Evolutionary conservation across 35 echinoderm and acorn worm genomes (phyloP), one percentile per base, ranked within the genome.

Genomic region (Lytechinus variegatus): DNA sequence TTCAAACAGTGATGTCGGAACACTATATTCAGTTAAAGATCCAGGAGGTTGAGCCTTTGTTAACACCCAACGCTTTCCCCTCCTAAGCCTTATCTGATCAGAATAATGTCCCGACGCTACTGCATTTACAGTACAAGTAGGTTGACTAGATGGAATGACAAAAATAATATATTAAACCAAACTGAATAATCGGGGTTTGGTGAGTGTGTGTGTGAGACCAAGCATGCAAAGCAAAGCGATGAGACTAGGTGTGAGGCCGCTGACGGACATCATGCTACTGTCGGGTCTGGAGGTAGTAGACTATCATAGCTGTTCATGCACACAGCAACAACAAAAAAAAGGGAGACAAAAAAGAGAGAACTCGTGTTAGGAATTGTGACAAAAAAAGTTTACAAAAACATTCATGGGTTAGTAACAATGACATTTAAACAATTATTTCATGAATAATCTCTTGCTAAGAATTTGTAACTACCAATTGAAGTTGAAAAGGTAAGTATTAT

Each of bases 141-240:
- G 66, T 79, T 79, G 66, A 79, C 66, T 79, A 79, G 66, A 79
- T 79, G 66, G 66, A 79, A 79, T 79, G 66, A n/a, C n/a, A n/a
- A 79, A 79, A 79, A 16, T n/a, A 79, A 79, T 1, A 79, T 4
- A 79, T 79, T 24, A 79, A 79, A 79, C 21, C 21, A 79, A 79
- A 71, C 19, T 24, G 12, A 58, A 24, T 79, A 24, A 24, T 79
- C 66, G n/a, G 66, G 66, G 66, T 58, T 11, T 13, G 9, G 66
- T 79, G 66, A 24, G 16, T 71, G 61, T 19, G 66, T 79, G 19
- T 79, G 21, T 79, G 66, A 21, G 61, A 79, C 8, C 66, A 24
- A 24, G 66, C 66, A 79, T 79, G 66, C 66, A 79, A 72, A 79
- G 66, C 66, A 79, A 79, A 79, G 66, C 66, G 66, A 79, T 79